Percentiles rank a stretch among this genome's conserved stretches.
Conservation (phyloP, 2,113 vertebrate genomes). For the Hemicordylus capensis region DNA sequence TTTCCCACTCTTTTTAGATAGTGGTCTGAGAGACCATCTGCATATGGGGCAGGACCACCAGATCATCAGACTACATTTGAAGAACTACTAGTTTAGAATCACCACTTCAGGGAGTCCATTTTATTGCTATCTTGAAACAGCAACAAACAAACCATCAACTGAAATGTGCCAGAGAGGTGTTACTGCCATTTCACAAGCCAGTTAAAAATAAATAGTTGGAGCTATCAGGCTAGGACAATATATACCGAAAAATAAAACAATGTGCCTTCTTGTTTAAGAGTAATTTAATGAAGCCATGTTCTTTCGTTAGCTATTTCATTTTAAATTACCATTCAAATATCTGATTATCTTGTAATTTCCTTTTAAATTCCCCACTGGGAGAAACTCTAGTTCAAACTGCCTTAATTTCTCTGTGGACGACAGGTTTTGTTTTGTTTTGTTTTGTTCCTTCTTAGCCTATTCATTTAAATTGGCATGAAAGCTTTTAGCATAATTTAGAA, state of each 20-base stretch:
- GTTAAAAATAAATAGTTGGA: neutral
- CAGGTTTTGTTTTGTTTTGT: slow-evolving; percentile 34
- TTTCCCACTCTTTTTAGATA: too few relatives aligned
- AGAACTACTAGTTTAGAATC: neutral
- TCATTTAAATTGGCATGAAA: neutral
- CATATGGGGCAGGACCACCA: neutral
- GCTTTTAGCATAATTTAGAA: slow-evolving; percentile 29
- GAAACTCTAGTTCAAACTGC: slow-evolving; percentile 62
- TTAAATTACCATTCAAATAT: slow-evolving; percentile 66
- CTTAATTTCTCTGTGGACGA: slow-evolving; percentile 25
- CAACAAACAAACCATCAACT: neutral
- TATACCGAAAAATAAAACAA: neutral
- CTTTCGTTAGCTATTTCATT: slow-evolving; percentile 61
- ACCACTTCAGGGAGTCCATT: neutral
- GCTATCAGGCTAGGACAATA: too few relatives aligned
- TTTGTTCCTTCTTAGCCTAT: slow-evolving; percentile 20
- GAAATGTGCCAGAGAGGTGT: neutral
- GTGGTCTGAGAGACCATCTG: neutral
- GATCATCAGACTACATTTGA: neutral
- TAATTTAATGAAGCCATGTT: slow-evolving; percentile 52
- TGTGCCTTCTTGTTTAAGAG: slow-evolving; percentile 52
- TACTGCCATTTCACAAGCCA: neutral
- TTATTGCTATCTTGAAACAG: neutral
- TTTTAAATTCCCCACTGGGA: slow-evolving; percentile 49
- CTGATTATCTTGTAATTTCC: slow-evolving; percentile 64